These are phyloP conservation scores for Diplodus sargus DNA, from an alignment of 2,797 vertebrate genomes.

Conservation along the genomic window DNA sequence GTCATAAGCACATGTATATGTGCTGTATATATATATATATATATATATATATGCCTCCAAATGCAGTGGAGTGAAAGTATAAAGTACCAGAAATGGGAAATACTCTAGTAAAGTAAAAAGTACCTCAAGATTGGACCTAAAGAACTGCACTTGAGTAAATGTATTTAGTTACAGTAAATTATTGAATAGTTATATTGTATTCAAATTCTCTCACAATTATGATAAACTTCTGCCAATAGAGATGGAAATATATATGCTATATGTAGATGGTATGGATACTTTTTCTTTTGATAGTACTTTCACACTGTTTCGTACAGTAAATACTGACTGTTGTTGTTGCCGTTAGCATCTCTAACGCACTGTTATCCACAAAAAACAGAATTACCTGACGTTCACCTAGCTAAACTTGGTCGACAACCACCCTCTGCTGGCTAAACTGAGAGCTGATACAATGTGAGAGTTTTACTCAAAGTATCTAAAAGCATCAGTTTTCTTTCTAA, in stretches of 20 bases:
- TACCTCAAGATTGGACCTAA: no score
- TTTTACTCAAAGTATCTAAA: not conserved
- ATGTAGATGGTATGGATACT: not conserved
- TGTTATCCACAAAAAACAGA: not conserved
- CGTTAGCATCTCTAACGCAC: not conserved
- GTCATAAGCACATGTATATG: no score
- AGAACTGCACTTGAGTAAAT: no score
- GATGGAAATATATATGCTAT: not conserved
- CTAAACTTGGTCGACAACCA: slow-evolving; percentile 23
- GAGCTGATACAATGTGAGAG: not conserved
- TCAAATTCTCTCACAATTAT: not conserved
- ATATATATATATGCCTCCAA: no score
- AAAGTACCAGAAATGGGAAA: no score
- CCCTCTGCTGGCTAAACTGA: slow-evolving; percentile 59
- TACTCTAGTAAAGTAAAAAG: no score
- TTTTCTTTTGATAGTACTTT: not conserved
- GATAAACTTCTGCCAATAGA: not conserved
- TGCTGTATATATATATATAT: no score
- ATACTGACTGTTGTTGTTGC: not conserved
- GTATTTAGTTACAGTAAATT: no score
- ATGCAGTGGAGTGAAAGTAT: no score
- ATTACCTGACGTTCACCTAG: not conserved
- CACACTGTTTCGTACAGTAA: no score
- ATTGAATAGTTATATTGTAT: not conserved
- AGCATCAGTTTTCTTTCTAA: rapidly evolving